These are phyloP conservation scores for Oxygymnocypris stewartii DNA, from an alignment of 2,113 vertebrate genomes.

Conservation along the genomic window DNA sequence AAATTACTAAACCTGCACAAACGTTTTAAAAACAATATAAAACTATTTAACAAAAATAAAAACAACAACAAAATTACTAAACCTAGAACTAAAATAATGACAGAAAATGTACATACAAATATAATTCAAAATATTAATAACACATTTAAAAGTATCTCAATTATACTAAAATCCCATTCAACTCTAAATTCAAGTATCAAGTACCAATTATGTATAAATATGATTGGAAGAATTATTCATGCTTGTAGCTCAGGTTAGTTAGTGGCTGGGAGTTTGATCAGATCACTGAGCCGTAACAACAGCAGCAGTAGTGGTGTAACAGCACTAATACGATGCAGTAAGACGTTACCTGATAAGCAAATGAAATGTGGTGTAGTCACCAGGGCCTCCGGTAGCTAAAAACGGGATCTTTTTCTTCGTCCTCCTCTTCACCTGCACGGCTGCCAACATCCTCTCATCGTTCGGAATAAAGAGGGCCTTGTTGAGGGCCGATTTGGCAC, in stretches of 20 bases:
- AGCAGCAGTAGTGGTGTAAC: not conserved
- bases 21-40: no score
- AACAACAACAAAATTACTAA: no score
- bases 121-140: no score
- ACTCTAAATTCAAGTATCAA: not conserved
- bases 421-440: conserved; percentile 93
- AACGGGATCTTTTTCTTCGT: conserved; percentile 99
- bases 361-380: conserved; percentile 98
- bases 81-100: no score
- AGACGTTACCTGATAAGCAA: conserved; percentile 89
- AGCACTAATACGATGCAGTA: not conserved
- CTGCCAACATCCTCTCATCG: conserved; percentile 96
- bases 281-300: not conserved
- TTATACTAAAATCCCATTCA: not conserved
- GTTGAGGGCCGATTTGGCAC: conserved; percentile 89
- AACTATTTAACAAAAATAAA: no score
- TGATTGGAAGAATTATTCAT: not conserved
- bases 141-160: no score
- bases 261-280: not conserved
- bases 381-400: conserved; percentile 94
- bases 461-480: conserved; percentile 96
- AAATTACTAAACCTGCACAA: no score
- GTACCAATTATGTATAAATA: not conserved
- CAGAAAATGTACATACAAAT: no score
- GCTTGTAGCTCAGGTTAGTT: not conserved